Evolutionary conservation across 2,113 vertebrate species (phyloP).

Genomic region (Taxidea taxus): DNA sequence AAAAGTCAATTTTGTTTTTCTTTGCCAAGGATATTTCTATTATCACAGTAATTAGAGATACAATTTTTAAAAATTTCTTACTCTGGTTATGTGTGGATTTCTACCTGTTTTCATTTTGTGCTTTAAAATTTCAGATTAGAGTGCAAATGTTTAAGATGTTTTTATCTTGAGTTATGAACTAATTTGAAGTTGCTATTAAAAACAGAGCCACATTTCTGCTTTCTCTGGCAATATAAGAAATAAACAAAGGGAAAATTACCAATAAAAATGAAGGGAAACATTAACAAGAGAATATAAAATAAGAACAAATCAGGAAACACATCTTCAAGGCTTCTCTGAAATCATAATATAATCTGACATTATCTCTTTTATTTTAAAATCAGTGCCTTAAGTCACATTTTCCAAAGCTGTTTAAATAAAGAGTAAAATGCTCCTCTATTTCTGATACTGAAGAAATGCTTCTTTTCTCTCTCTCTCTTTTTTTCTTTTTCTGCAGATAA

Average conservation of each 20-base stretch:
- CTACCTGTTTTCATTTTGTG: neutral
- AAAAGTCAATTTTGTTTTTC: neutral
- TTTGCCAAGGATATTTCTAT: neutral
- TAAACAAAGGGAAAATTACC: neutral
- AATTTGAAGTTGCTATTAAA: constrained; percentile 30
- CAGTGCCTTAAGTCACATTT: neutral
- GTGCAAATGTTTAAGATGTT: neutral
- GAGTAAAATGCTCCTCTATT: neutral
- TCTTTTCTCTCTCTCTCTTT: neutral
- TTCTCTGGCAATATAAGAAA: neutral
- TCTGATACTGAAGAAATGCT: neutral
- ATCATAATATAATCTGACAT: neutral
- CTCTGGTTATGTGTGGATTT: neutral
- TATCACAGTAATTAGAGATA: neutral
- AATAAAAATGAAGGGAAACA: neutral
- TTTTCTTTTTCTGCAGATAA: constrained; percentile 83
- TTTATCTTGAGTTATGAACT: constrained; percentile 43
- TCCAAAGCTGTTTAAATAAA: constrained; percentile 1
- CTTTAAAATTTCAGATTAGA: constrained; percentile 33
- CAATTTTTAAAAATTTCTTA: neutral
- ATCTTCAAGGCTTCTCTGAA: neutral
- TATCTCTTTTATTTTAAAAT: neutral
- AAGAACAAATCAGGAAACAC: neutral
- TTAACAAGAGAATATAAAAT: neutral
- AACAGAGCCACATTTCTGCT: neutral